These are phyloP conservation scores for Cotesia chilonis DNA, from an alignment of 1,140 invertebrate genomes.

Conservation along the genomic window DNA sequence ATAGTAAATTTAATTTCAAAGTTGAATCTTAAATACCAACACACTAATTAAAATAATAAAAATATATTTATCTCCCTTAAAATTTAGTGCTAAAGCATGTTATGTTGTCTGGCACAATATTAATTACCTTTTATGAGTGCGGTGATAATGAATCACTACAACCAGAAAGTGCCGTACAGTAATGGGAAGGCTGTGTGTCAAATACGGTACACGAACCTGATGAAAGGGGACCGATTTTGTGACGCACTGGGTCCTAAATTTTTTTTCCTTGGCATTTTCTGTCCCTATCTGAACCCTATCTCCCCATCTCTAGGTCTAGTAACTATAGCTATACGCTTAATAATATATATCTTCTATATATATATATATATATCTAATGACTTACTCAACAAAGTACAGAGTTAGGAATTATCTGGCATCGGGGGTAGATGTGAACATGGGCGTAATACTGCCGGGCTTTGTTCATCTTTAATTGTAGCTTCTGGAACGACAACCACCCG, in stretches of 20 bases:
- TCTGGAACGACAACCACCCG: conserved; percentile 40
- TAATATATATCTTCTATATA: too few species aligned
- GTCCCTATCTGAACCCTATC: background rate
- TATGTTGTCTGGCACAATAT: conserved; percentile 57
- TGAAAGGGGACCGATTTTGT: conserved; percentile 14
- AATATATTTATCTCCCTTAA: conserved; percentile 36
- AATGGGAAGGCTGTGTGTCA: conserved; percentile 32
- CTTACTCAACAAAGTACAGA: background rate
- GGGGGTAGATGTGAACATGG: conserved; percentile 13
- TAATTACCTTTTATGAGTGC: conserved; percentile 58
- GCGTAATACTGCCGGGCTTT: conserved; percentile 42
- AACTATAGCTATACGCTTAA: background rate
- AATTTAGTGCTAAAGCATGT: conserved; percentile 62
- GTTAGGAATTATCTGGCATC: conserved; percentile 34
- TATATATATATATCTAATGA: too few species aligned
- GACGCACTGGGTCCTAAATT: conserved; percentile 32
- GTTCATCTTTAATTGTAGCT: conserved; percentile 52
- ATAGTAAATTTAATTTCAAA: too few species aligned
- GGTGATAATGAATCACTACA: conserved; percentile 55
- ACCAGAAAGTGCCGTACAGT: conserved; percentile 35
- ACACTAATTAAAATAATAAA: too few species aligned
- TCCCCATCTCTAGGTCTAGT: too few species aligned
- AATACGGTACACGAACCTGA: conserved; percentile 33
- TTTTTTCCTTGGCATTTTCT: conserved; percentile 23
- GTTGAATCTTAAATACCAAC: too few species aligned